Evolutionary conservation across 2,888 invertebrate genomes (phyloP), one percentile per base, ranked within the genome.

Genomic region (Mesorhabditis spiculigera): DNA sequence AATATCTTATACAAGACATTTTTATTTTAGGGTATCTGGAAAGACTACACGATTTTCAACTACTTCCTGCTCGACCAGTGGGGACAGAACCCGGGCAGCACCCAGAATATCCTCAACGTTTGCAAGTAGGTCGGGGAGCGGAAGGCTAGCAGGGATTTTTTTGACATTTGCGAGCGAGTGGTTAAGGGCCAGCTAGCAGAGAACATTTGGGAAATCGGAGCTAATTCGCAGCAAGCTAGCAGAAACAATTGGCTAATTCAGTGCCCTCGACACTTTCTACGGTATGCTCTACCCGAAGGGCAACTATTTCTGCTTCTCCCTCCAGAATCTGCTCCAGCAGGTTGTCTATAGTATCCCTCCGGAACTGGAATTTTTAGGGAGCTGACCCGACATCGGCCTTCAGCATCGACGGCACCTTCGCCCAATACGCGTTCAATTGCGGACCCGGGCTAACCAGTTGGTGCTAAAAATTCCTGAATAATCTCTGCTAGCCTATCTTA

Each of bases 11-110:
- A 28, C 28, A 28, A 28, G 28, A 28, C 28, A 28, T 28, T 28
- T 28, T 28, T 28, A 10, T 50, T 50, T 50, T 50, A 50, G 58
- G 58, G 58, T 13, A 50, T 50, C 58, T 50, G 58, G 58, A 50
- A 50, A 50, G 58, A 50, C 58, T 50, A 50, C 58, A 50, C 58
- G 58, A 50, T 50, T 50, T n/a, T 50, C 58, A 50, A 50, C 58
- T 50, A 50, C n/a, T 50, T 50, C 58, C 58, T 50, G 10, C 58
- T 50, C n/a, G 58, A 50, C n/a, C 58, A 50, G n/a, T 50, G 58
- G 58, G 58, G 58, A n/a, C 58, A 50, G n/a, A 50, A 50, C 58
- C 58, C 58, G 10, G 58, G 58, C 8, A 13, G 10, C 10, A 50
- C 58, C 8, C 58, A 50, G 58, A 50, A 50, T 50, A 50, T 50